Base-by-base conservation (phyloP, 2,797 vertebrate genomes). In the Choloepus didactylus region DNA sequence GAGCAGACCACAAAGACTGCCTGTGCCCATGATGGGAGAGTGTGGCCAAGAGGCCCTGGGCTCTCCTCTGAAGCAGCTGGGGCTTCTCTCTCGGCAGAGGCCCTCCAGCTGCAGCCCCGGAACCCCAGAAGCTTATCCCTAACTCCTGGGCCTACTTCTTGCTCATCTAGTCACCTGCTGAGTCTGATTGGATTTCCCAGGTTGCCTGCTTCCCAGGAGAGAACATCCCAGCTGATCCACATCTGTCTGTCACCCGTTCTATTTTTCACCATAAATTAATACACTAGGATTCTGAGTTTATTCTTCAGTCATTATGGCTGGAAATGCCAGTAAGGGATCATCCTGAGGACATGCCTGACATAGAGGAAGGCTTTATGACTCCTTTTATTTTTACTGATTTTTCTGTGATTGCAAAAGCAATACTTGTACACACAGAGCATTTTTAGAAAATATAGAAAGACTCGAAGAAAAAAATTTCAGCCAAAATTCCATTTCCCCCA, bases 251-350 rank as follows among this genome's bases (percentile, higher is more conserved):
- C 62, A 73, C 23, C 54, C 64, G 84, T 10, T 91, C 72, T 69
- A 23, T 14, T 94, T 92, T 88, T 91, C 77, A 38, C 60, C 85
- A 23, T 44, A 69, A 89, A 86, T 86, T 56, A 77, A 79, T 84
- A 49, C 14, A 12, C 44, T 66, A 11, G 25, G 38, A 35, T 69
- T 64, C 46, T 18, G 38, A 85, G 90, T 75, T 83, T 35, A 76
- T 27, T 6, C 70, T 23, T 75, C 16, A 41, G 14, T 89, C 56
- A 35, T 35, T 35, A 35, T 35, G 35, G 35, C 35, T 35, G 35
- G 35, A 38, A 73, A 75, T 16, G 72, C 21, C 35, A 9, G 49
- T 54, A 49, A 54, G 46, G 1, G 89, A 3, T 3, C 64, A 9
- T 51, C 44, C 31, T 67, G 23, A 93, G 69, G 35, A 64, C 38